phyloP scores from a whole-genome alignment of 2,797 vertebrate genomes.

The Gambelia wislizenii region DNA sequence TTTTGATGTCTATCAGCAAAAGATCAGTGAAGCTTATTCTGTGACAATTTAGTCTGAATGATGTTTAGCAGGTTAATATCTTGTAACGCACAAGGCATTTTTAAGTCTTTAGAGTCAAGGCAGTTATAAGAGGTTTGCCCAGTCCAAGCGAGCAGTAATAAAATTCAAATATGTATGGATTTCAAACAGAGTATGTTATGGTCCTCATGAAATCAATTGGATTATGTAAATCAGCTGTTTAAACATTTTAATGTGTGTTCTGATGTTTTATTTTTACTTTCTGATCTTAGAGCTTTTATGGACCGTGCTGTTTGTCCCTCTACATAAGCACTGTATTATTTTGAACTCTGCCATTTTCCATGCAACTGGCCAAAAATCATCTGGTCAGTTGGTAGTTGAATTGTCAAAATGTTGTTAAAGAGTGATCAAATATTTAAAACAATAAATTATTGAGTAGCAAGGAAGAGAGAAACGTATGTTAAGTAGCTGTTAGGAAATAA shows the following conservation, averaged over 20 bases:
- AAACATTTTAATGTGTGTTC: slow-evolving; percentile 1
- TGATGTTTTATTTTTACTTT: slow-evolving; percentile 13
- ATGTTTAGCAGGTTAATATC: slow-evolving; percentile 18
- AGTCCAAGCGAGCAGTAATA: background rate
- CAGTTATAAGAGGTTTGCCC: slow-evolving; percentile 5
- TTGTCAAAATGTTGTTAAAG: background rate
- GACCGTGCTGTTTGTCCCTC: background rate
- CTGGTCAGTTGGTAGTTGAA: background rate
- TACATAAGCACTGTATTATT: background rate
- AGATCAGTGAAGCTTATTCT: background rate
- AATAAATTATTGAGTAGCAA: background rate
- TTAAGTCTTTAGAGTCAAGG: slow-evolving; percentile 26
- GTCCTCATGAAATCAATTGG: background rate
- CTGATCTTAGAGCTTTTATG: slow-evolving; percentile 10
- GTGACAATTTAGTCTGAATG: fast-evolving
- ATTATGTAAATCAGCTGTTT: slow-evolving; percentile 1
- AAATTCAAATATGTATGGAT: background rate
- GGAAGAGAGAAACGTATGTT: background rate
- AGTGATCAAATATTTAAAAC: background rate
- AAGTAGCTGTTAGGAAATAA: background rate
- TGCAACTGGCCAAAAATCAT: background rate
- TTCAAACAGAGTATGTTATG: background rate
- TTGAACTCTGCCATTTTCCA: background rate
- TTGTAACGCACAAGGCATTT: background rate
- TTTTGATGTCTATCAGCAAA: slow-evolving; percentile 3